Conservation (phyloP, 2,113 vertebrate species). For the Stigmatopora nigra region DNA sequence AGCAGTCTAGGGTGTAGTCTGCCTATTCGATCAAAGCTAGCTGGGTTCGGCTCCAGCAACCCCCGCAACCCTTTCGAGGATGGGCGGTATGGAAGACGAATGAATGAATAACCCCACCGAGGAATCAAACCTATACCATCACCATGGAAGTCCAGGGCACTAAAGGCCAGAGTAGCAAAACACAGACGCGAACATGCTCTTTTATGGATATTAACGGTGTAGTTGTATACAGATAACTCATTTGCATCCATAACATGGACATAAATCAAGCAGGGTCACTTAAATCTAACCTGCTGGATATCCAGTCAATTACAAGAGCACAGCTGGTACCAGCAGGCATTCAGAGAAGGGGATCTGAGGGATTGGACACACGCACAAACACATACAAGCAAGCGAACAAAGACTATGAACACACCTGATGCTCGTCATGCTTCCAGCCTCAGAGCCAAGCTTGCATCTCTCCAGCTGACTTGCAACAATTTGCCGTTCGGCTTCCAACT, state of each 20-base stretch:
- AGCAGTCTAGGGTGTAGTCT: too few species aligned
- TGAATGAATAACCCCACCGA: too few species aligned
- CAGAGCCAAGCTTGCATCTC: constrained; percentile 98
- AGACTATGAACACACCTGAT: constrained; percentile 79
- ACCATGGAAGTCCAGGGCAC: too few species aligned
- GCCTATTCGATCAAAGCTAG: too few species aligned
- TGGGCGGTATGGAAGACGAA: too few species aligned
- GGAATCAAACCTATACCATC: too few species aligned
- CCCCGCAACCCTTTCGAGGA: too few species aligned
- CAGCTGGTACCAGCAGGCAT: constrained; percentile 38
- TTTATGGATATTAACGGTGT: too few species aligned
- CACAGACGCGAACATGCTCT: too few species aligned
- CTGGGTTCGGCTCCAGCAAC: too few species aligned
- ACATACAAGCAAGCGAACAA: constrained; percentile 7
- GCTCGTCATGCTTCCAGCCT: constrained; percentile 98
- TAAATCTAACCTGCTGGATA: constrained; percentile 25
- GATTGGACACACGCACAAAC: constrained; percentile 33
- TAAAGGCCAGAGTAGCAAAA: too few species aligned
- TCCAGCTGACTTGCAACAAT: constrained; percentile 98
- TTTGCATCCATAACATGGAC: background rate
- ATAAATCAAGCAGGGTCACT: constrained; percentile 22
- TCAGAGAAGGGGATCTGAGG: constrained; percentile 20
- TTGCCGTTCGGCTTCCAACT: constrained; percentile 97
- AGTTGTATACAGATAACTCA: too few species aligned
- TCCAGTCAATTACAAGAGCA: constrained; percentile 39